Percentiles rank a stretch among this genome's conserved stretches.
These are phyloP conservation scores for Ectropis crepuscularia DNA, from an alignment of 2,888 invertebrate genomes.

Conservation along the genomic window DNA sequence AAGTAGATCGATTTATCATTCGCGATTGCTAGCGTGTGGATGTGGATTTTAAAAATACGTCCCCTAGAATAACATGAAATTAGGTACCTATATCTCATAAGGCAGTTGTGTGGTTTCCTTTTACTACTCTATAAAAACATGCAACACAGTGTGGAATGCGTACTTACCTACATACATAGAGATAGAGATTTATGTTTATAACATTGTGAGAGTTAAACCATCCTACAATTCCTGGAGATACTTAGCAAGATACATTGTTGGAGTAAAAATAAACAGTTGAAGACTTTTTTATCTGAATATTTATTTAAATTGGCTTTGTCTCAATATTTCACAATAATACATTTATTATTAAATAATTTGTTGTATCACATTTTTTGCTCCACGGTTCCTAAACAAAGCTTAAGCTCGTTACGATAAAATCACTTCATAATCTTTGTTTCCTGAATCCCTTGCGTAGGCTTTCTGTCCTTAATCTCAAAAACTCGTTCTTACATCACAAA, in stretches of 20 bases:
- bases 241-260: neutral
- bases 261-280: too few species aligned
- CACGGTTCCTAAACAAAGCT: neutral
- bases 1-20: too few species aligned
- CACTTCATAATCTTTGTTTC: conserved; percentile 11
- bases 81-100: conserved; percentile 8
- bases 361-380: too few species aligned
- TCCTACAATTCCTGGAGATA: conserved; percentile 1
- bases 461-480: conserved; percentile 33
- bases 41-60: too few species aligned
- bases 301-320: too few species aligned
- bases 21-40: too few species aligned
- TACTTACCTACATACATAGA: neutral
- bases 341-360: too few species aligned
- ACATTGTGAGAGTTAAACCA: conserved; percentile 8
- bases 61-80: neutral
- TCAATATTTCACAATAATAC: too few species aligned
- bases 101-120: conserved; percentile 33
- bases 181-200: conserved; percentile 19
- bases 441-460: conserved; percentile 35
- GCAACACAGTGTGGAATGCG: neutral
- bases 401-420: conserved; percentile 8
- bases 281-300: too few species aligned
- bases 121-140: conserved; percentile 19
- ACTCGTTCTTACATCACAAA: conserved; percentile 39